These are phyloP conservation scores for Delphinus delphis DNA, from an alignment of 2,113 vertebrate genomes.

Conservation along the genomic window DNA sequence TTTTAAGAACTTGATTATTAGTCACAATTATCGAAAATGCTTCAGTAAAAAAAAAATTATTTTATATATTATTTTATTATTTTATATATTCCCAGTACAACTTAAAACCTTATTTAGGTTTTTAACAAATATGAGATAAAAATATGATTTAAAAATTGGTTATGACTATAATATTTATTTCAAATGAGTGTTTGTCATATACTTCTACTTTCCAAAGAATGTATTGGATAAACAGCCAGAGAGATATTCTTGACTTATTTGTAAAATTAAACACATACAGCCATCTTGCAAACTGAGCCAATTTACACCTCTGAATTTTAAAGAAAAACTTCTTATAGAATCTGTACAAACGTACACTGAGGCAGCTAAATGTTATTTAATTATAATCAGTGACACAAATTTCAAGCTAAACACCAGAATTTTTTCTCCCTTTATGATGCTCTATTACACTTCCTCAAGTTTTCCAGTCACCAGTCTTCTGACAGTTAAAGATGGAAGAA, in stretches of 20 bases:
- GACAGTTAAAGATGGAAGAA: not conserved
- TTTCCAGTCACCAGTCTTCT: not conserved
- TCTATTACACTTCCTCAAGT: not conserved
- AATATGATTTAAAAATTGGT: not conserved
- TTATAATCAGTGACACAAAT: not conserved
- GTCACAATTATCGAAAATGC: not conserved
- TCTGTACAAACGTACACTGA: not conserved
- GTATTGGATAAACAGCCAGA: not conserved
- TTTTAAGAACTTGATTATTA: constrained; percentile 33
- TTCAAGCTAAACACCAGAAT: not conserved
- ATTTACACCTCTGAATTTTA: not conserved
- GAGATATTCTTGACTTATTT: not conserved
- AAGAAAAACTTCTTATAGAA: constrained; percentile 1
- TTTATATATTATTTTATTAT: not conserved
- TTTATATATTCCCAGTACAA: not conserved
- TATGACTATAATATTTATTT: constrained; percentile 4
- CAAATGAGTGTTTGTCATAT: not conserved
- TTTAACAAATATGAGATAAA: not conserved
- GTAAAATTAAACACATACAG: not conserved
- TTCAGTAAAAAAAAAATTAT: not conserved
- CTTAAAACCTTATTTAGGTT: constrained; percentile 1
- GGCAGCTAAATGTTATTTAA: not conserved
- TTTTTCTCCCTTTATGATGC: not conserved
- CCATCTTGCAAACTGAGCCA: not conserved
- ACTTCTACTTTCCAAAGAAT: not conserved